Percentiles rank a stretch among this genome's conserved stretches.
phyloP scores from a whole-genome alignment of 2,113 vertebrate genomes.

The Phylloscopus trochilus region DNA sequence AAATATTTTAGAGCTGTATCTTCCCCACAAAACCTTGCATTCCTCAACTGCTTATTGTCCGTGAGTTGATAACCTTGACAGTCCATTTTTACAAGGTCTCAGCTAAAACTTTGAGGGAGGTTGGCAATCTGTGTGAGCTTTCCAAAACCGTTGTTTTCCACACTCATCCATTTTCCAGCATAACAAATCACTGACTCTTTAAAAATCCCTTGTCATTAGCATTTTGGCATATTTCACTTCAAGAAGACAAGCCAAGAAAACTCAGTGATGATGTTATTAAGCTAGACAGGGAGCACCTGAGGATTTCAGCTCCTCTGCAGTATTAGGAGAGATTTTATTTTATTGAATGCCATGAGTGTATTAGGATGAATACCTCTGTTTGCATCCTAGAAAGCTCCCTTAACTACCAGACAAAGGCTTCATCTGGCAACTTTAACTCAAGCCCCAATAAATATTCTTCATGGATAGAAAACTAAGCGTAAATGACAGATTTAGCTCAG shows the following conservation, averaged over 20 bases:
- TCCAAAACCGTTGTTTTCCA: neutral
- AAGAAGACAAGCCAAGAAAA: slow-evolving; percentile 30
- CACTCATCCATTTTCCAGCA: neutral
- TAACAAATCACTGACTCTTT: neutral
- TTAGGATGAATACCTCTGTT: slow-evolving; percentile 1
- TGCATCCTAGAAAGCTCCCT: slow-evolving; percentile 5
- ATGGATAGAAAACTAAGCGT: slow-evolving; percentile 28
- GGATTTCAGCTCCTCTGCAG: slow-evolving; percentile 34
- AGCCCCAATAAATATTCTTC: slow-evolving; percentile 40
- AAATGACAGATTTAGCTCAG: slow-evolving; percentile 47
- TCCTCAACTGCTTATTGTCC: slow-evolving; percentile 30
- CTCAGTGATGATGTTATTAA: slow-evolving; percentile 26
- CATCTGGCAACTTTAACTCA: slow-evolving; percentile 20
- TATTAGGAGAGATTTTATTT: slow-evolving; percentile 11
- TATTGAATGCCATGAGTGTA: neutral
- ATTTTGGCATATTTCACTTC: slow-evolving; percentile 39
- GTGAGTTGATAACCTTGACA: neutral
- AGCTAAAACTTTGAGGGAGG: slow-evolving; percentile 1
- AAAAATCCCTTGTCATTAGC: slow-evolving; percentile 46
- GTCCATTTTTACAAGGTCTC: slow-evolving; percentile 39
- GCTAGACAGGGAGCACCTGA: slow-evolving; percentile 35
- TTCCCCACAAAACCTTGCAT: slow-evolving; percentile 36
- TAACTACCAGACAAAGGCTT: slow-evolving; percentile 36
- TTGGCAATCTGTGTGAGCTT: neutral
- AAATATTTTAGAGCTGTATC: neutral